Evolutionary conservation across 2,888 invertebrate species (phyloP).

Genomic region (Alviniconcha strummeri): DNA sequence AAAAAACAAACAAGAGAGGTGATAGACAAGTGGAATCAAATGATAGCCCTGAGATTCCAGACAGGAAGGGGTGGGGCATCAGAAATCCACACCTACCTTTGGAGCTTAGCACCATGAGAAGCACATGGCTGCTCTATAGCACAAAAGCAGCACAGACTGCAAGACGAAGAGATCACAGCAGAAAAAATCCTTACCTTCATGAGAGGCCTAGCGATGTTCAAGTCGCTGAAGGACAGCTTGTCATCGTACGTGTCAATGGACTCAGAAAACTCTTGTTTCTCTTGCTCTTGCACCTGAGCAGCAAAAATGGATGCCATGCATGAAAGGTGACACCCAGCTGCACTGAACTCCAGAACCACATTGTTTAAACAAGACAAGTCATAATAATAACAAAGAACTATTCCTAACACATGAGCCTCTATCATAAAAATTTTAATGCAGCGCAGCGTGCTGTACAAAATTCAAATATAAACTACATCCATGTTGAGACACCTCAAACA

Average conservation of each 20-base stretch:
- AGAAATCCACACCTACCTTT: no score
- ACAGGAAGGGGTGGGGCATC: no score
- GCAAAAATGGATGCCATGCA: neutral
- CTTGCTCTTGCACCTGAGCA: slow-evolving; percentile 47
- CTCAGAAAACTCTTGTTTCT: slow-evolving; percentile 67
- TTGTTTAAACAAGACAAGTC: neutral
- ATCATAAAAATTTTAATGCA: neutral
- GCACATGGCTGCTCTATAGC: no score
- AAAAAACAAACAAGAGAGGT: no score
- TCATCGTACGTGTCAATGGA: slow-evolving; percentile 65
- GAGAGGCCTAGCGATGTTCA: slow-evolving; percentile 96
- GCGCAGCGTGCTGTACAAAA: neutral
- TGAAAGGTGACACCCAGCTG: neutral
- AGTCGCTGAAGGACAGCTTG: slow-evolving; percentile 78
- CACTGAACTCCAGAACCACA: neutral
- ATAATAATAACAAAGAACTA: neutral
- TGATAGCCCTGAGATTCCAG: no score
- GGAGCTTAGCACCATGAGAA: no score
- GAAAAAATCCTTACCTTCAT: slow-evolving; percentile 79
- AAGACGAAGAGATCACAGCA: neutral
- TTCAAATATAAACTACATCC: neutral
- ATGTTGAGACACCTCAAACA: neutral
- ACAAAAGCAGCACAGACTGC: neutral
- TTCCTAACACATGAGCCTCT: neutral
- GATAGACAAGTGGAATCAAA: no score